These are phyloP conservation scores for Conus ventricosus DNA, from an alignment of 1,140 invertebrate genomes.

Conservation along the genomic window DNA sequence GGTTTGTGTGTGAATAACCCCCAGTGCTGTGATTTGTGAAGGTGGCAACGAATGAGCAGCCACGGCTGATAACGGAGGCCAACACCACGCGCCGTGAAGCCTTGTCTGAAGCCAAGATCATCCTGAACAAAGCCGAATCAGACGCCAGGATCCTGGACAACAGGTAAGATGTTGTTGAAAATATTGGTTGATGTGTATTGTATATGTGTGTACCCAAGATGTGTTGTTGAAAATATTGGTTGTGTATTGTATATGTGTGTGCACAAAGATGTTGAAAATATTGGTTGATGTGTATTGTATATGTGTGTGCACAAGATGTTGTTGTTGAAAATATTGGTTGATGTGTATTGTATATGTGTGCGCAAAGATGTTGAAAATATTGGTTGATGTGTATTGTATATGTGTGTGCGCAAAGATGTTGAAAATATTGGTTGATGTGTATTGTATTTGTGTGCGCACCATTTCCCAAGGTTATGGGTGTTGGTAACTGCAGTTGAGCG, in stretches of 20 bases:
- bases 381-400: too few relatives aligned
- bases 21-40: neutral
- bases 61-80: constrained; percentile 60
- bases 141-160: constrained; percentile 62
- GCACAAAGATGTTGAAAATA: neutral
- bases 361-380: neutral
- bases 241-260: neutral
- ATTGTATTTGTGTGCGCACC: too few relatives aligned
- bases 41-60: constrained; percentile 63
- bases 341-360: neutral
- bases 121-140: constrained; percentile 62
- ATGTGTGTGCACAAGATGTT: too few relatives aligned
- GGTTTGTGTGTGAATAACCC: too few relatives aligned
- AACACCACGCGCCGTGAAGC: constrained; percentile 64
- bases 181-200: neutral
- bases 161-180: constrained; percentile 45
- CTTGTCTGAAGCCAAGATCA: constrained; percentile 62
- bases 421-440: neutral
- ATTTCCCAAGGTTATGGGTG: too few relatives aligned
- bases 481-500: too few relatives aligned
- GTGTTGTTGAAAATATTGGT: neutral
- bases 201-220: neutral
- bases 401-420: neutral
- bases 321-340: neutral
- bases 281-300: neutral